phyloP scores from a whole-genome alignment of 2,888 invertebrate genomes.

The Meghimatium bilineatum region DNA sequence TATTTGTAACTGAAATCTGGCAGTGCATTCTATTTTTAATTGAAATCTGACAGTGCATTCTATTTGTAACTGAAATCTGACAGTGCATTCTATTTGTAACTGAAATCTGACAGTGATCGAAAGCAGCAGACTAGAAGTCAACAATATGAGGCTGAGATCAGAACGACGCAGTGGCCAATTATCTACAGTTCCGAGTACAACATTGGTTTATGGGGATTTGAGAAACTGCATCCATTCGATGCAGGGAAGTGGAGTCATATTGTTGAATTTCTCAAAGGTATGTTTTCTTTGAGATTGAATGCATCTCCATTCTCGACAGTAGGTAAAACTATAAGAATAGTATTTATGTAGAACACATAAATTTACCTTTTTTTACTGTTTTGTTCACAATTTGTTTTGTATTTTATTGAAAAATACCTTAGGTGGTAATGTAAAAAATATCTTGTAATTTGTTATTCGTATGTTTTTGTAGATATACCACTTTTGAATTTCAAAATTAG shows the following conservation, averaged over 20 bases:
- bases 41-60: not conserved
- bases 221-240: conserved; percentile 92
- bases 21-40: too few relatives aligned
- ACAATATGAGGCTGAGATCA: conserved; percentile 38
- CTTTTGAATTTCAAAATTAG: too few relatives aligned
- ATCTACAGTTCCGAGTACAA: conserved; percentile 87
- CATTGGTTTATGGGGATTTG: conserved; percentile 87
- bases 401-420: too few relatives aligned
- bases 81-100: not conserved
- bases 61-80: not conserved
- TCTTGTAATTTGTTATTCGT: too few relatives aligned
- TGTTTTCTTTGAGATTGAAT: not conserved
- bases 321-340: too few relatives aligned
- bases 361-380: too few relatives aligned
- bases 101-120: not conserved
- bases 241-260: conserved; percentile 90
- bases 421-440: too few relatives aligned
- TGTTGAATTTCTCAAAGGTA: conserved; percentile 78
- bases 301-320: too few relatives aligned
- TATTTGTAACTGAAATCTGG: too few relatives aligned
- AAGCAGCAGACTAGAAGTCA: conserved; percentile 11
- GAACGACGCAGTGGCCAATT: conserved; percentile 84
- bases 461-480: too few relatives aligned
- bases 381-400: too few relatives aligned
- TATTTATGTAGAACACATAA: too few relatives aligned